These are phyloP conservation scores for Thecocarcelia acutangulata DNA, from an alignment of 2,888 invertebrate genomes.

Conservation along the genomic window DNA sequence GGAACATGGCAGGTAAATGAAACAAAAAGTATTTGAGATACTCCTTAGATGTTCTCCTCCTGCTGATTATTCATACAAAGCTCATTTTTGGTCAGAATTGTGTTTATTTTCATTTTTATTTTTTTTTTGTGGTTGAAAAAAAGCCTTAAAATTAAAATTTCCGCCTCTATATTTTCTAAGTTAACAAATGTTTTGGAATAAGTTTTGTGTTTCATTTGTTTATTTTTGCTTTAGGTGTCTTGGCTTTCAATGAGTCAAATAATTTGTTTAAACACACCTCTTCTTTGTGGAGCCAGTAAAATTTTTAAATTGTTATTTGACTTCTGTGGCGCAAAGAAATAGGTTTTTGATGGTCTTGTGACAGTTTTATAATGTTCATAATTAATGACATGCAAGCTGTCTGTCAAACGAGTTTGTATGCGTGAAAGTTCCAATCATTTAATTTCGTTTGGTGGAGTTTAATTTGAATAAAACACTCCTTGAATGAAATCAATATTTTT, in stretches of 20 bases:
- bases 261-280: slow-evolving; percentile 62
- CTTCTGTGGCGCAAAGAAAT: slow-evolving; percentile 30
- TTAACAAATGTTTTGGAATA: too few relatives aligned
- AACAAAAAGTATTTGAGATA: too few relatives aligned
- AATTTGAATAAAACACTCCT: slow-evolving; percentile 39
- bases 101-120: not conserved
- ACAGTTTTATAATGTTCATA: slow-evolving; percentile 67
- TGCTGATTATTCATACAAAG: too few relatives aligned
- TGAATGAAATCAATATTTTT: not conserved
- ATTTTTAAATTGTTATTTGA: slow-evolving; percentile 9
- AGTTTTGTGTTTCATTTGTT: not conserved
- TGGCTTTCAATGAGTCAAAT: slow-evolving; percentile 27
- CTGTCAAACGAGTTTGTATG: not conserved
- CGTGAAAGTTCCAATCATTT: not conserved
- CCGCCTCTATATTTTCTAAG: too few relatives aligned
- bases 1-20: too few relatives aligned
- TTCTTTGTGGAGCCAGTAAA: slow-evolving; percentile 7
- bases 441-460: not conserved
- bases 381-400: slow-evolving; percentile 67
- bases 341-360: slow-evolving; percentile 59
- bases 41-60: too few relatives aligned
- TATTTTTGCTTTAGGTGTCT: not conserved
- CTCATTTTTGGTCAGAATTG: too few relatives aligned
- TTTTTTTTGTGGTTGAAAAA: slow-evolving; percentile 12
- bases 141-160: not conserved